Evolutionary conservation across 2,113 vertebrate genomes (phyloP), one percentile per base, ranked within the genome.

Genomic region (Psettodes erumei): DNA sequence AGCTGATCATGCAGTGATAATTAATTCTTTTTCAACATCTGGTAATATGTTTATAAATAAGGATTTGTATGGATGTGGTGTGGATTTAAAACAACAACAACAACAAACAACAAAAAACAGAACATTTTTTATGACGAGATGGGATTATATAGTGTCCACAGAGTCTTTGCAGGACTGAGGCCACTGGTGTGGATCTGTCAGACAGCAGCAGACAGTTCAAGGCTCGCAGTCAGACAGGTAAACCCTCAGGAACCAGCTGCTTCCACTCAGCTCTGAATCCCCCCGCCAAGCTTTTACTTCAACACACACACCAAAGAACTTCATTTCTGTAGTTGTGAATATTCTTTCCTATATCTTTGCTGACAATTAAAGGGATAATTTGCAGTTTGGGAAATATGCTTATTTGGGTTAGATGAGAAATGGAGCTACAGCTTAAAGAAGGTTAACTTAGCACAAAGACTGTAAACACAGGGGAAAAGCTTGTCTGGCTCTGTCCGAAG

Each of bases 181-280:
- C 47, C 61, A 33, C 77, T 79, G 48, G 35, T 66, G 10, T 66
- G 62, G 66, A 71, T 75, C 69, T 72, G 40, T 43, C 60, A 79
- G 56, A 43, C 72, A 66, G 80, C 60, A 51, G 66, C 71, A 78
- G 71, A 74, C 67, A 54, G 73, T 65, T 75, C 71, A 56, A 27
- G 58, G 61, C 48, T 64, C 67, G 58, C 63, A 67, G 66, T 54
- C 67, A 66, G 32, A 72, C 71, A 75, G 83, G 80, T 90, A 86
- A 85, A 78, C 32, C 51, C 70, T n/a, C 60, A 27, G 73, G 19
- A 73, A 38, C 37, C 89, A 87, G 88, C 90, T 91, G 91, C 51
- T 75, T 84, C 71, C 67, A 79, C 88, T 91, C 83, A 84, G 51
- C 48, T 72, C 67, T 64, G 15, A 53, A 40, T 51, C 72, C 84